These are phyloP conservation scores for Nezara viridula DNA, from an alignment of 2,888 invertebrate genomes.

Conservation along the genomic window DNA sequence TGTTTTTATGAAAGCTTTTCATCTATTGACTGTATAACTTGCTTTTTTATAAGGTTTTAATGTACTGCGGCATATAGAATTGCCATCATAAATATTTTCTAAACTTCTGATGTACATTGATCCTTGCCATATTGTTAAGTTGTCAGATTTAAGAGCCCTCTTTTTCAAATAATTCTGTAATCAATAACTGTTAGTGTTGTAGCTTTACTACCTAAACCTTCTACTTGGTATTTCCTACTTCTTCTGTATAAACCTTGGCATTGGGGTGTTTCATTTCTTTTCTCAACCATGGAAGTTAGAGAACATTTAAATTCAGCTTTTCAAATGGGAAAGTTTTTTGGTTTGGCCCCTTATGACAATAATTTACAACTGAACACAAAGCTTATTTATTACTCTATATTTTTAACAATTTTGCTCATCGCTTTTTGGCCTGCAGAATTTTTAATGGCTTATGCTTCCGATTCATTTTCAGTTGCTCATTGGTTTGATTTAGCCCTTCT, in stretches of 20 bases:
- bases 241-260: background rate
- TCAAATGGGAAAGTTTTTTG: conserved; percentile 4
- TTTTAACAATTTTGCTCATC: background rate
- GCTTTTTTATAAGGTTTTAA: background rate
- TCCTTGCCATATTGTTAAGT: background rate
- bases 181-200: background rate
- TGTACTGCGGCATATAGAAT: no score
- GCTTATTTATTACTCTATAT: background rate
- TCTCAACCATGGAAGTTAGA: conserved; percentile 8
- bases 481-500: conserved; percentile 26
- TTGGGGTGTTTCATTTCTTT: background rate
- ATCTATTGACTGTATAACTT: background rate
- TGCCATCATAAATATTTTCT: no score
- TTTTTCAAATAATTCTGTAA: background rate
- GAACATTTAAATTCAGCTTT: conserved; percentile 40
- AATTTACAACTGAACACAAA: background rate
- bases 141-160: background rate
- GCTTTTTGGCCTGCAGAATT: conserved; percentile 5
- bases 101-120: background rate
- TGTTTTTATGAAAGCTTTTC: background rate
- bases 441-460: background rate
- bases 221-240: background rate
- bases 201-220: background rate
- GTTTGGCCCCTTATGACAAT: conserved; percentile 10
- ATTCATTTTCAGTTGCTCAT: conserved; percentile 23